Conservation (phyloP, 1,140 invertebrate species). For the Danaus melanippus region DNA sequence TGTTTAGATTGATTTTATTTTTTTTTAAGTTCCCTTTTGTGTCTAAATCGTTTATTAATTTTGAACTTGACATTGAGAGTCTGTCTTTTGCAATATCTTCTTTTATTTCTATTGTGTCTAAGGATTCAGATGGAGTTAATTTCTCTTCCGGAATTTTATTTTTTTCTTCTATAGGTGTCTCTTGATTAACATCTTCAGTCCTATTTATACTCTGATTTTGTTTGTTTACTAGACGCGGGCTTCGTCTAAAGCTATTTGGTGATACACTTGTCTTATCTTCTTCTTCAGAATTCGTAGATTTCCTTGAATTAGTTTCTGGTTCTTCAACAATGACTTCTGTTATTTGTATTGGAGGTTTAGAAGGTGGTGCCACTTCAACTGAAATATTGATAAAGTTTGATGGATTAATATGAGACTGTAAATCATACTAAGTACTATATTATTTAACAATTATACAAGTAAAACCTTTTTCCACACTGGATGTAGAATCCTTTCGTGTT, state of each 20-base stretch:
- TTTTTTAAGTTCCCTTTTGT: conserved; percentile 20
- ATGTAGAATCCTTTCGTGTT: conserved; percentile 52
- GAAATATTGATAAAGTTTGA: conserved; percentile 14
- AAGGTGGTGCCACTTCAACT: conserved; percentile 22
- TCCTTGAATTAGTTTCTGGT: conserved; percentile 30
- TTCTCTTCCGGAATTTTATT: conserved; percentile 9
- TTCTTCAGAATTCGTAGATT: conserved; percentile 20
- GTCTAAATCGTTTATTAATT: conserved; percentile 29
- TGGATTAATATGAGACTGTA: too few species aligned
- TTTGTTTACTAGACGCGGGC: conserved; percentile 27
- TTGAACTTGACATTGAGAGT: conserved; percentile 24
- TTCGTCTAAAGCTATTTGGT: conserved; percentile 23
- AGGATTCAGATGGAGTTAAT: neutral
- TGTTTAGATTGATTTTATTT: conserved; percentile 24
- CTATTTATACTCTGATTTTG: conserved; percentile 5
- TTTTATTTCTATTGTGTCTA: conserved; percentile 7
- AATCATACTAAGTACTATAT: too few species aligned
- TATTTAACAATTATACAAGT: neutral
- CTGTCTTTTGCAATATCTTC: conserved; percentile 15
- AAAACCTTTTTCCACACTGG: conserved; percentile 52
- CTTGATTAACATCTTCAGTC: conserved; percentile 1
- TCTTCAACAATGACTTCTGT: conserved; percentile 44
- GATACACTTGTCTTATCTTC: conserved; percentile 13
- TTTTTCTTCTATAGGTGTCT: conserved; percentile 12
- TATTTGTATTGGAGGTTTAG: conserved; percentile 24